Evolutionary conservation across 2,113 vertebrate species (phyloP).

Genomic region (Percina caprodes): DNA sequence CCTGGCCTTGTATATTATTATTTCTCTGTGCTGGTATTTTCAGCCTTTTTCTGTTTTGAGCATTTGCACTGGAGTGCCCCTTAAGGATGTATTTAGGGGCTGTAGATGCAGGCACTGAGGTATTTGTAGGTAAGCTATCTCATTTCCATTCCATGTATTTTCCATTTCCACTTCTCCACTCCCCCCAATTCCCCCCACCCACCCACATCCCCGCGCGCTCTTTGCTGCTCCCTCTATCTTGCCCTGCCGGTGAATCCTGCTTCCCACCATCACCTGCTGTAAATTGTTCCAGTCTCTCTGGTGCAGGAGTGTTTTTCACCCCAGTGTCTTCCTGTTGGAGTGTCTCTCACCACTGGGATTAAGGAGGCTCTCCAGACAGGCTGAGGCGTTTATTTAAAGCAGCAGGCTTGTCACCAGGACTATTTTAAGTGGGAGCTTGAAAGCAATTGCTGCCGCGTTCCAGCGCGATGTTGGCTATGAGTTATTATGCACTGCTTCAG

Average conservation of each 20-base stretch:
- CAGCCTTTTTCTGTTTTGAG: conserved; percentile 49
- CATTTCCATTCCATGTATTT: conserved; percentile 69
- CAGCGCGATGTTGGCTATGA: conserved; percentile 76
- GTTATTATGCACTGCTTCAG: conserved; percentile 79
- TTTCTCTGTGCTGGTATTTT: conserved; percentile 39
- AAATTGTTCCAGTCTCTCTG: conserved; percentile 75
- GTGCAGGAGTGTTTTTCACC: conserved; percentile 65
- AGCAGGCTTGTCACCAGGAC: conserved; percentile 82
- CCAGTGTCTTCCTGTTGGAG: conserved; percentile 75
- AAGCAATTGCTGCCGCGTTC: conserved; percentile 78
- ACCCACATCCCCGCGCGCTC: conserved; percentile 22
- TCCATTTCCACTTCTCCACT: conserved; percentile 48
- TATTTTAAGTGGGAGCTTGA: conserved; percentile 84
- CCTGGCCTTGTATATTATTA: conserved; percentile 24
- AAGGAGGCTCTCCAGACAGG: conserved; percentile 83
- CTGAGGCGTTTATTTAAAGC: conserved; percentile 84
- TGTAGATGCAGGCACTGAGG: conserved; percentile 43
- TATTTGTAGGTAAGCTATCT: conserved; percentile 76
- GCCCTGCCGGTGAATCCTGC: conserved; percentile 63
- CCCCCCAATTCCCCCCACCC: background rate
- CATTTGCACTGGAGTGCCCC: conserved; percentile 41
- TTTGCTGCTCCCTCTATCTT: conserved; percentile 45
- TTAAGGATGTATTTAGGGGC: conserved; percentile 50
- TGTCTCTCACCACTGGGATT: conserved; percentile 82
- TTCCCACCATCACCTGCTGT: conserved; percentile 75